Conservation (phyloP, 2,888 invertebrate species). For the Sphinx pinastri region DNA sequence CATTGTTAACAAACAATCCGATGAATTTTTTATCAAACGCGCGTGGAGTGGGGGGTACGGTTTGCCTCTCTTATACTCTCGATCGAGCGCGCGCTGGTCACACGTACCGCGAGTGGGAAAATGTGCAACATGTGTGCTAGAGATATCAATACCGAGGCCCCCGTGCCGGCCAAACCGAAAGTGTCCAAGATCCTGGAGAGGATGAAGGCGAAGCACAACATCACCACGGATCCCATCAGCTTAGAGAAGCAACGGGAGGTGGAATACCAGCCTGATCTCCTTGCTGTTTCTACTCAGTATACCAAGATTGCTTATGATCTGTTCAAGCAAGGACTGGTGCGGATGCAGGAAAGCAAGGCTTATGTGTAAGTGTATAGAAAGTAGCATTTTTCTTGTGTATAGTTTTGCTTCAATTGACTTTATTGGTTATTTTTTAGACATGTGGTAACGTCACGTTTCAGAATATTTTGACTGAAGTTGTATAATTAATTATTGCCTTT, state of each 20-base stretch:
- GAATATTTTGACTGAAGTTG: too few species aligned
- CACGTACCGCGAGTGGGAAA: constrained; percentile 45
- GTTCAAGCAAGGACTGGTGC: constrained; percentile 60
- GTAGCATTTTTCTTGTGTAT: not conserved
- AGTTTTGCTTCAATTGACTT: not conserved
- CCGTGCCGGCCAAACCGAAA: constrained; percentile 46
- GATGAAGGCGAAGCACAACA: constrained; percentile 76
- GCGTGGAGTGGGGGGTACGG: constrained; percentile 1
- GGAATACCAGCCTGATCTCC: constrained; percentile 75
- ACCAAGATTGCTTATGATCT: constrained; percentile 71
- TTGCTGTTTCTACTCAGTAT: constrained; percentile 76
- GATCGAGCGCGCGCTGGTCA: constrained; percentile 48
- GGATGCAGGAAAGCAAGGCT: constrained; percentile 72
- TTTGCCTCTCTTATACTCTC: constrained; percentile 60
- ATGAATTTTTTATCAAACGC: constrained; percentile 19
- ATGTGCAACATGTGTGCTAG: constrained; percentile 80
- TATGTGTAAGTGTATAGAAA: constrained; percentile 73
- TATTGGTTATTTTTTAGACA: too few species aligned
- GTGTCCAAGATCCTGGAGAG: constrained; percentile 58
- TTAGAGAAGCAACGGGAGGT: constrained; percentile 67
- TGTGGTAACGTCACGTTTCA: too few species aligned
- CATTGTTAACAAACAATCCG: not conserved
- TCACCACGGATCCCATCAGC: constrained; percentile 66
- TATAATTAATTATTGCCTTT: too few species aligned
- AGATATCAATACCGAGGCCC: constrained; percentile 53